Conservation (phyloP, 2,797 vertebrate species). For the Nannoperca australis region DNA sequence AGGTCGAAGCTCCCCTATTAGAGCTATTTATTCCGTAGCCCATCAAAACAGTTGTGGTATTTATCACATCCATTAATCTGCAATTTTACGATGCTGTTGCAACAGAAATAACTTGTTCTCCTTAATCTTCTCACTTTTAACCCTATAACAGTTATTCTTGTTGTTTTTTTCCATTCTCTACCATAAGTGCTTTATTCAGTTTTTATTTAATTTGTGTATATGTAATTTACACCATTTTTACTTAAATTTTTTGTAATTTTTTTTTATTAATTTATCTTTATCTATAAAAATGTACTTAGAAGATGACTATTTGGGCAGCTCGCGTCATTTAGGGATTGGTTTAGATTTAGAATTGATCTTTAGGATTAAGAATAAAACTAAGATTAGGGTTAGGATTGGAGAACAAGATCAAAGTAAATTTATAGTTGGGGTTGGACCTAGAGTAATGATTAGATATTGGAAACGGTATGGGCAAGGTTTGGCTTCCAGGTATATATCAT, state of each 20-base stretch:
- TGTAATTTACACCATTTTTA: too few species aligned
- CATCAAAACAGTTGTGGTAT: slow-evolving; percentile 1
- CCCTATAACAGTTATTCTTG: not conserved
- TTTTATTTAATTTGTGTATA: not conserved
- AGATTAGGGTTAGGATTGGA: not conserved
- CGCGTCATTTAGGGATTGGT: not conserved
- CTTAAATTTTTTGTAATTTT: too few species aligned
- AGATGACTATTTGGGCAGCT: too few species aligned
- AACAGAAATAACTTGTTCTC: not conserved
- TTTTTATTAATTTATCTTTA: too few species aligned
- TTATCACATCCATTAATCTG: slow-evolving; percentile 2
- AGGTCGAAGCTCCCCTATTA: slow-evolving; percentile 15
- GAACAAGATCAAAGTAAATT: not conserved
- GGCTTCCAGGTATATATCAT: too few species aligned
- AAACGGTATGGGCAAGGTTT: not conserved
- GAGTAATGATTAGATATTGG: not conserved
- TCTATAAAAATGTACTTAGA: too few species aligned
- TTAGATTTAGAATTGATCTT: not conserved
- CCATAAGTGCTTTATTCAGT: not conserved
- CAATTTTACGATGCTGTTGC: not conserved
- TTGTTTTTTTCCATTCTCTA: not conserved
- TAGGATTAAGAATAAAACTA: not conserved
- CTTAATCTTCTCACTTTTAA: not conserved
- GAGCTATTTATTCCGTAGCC: slow-evolving; percentile 8
- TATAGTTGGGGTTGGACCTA: too few species aligned